phyloP scores from a whole-genome alignment of 2,888 invertebrate genomes.

The Punctoribates punctum region DNA sequence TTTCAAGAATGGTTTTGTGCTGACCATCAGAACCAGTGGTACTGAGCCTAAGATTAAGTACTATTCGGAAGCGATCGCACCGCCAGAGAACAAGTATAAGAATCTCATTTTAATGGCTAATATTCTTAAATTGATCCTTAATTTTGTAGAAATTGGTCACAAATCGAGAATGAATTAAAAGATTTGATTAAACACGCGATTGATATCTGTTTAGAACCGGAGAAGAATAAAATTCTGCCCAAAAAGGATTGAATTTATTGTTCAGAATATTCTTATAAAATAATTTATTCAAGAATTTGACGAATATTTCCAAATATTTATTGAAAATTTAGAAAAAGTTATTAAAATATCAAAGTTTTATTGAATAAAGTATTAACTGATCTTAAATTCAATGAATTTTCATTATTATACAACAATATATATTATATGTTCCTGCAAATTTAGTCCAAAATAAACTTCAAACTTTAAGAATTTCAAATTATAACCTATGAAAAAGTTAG shows the following conservation, averaged over 20 bases:
- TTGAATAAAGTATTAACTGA: too few species aligned
- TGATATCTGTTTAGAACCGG: conserved; percentile 75
- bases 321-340: too few species aligned
- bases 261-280: too few species aligned
- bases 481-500: too few species aligned
- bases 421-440: too few species aligned
- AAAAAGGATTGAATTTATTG: conserved; percentile 30
- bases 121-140: background rate
- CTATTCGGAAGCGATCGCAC: conserved; percentile 82
- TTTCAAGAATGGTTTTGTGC: conserved; percentile 77
- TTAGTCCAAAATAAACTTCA: too few species aligned
- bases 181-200: conserved; percentile 74
- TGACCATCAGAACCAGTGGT: conserved; percentile 90
- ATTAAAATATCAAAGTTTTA: too few species aligned
- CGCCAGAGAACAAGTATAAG: conserved; percentile 61
- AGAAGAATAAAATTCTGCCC: conserved; percentile 49
- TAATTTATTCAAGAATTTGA: background rate
- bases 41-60: conserved; percentile 99
- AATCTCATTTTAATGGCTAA: conserved; percentile 50
- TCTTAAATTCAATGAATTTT: too few species aligned
- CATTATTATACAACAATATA: too few species aligned
- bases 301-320: too few species aligned
- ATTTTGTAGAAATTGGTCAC: conserved; percentile 63
- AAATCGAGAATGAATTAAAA: conserved; percentile 62
- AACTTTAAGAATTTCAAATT: too few species aligned